Evolutionary conservation across 2,797 vertebrate species (phyloP), one percentile per base, ranked within the genome.

Genomic region (Acanthopagrus latus): DNA sequence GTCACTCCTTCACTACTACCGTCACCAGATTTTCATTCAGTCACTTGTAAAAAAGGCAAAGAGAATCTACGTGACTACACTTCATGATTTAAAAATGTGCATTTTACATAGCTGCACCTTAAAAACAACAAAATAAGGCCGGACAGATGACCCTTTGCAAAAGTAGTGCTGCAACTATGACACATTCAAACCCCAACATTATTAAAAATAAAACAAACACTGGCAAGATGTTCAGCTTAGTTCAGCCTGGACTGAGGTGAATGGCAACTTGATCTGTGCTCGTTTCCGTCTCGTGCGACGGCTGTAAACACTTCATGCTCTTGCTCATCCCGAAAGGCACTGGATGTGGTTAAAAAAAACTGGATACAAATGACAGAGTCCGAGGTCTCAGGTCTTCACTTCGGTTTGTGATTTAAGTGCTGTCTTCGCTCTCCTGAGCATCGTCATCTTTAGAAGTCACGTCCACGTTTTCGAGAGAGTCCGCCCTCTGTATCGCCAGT

Each of bases 401-500:
- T 5, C 0, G 18, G 2, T 38, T 38, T 54, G 29, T 0, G 11
- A 44, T 87, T 91, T 86, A 95, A 84, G 88, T 93, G 82, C 94
- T 93, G 80, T 94, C 92, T 47, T 95, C 94, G 11, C 84, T 81
- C 7, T 93, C 94, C 38, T 80, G 82, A 7, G 7, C 59, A 1
- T 96, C 81, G 46, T 65, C 29, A 33, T 33, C 33, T 29, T 89
- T 88, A 4, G 60, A 62, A 38, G 92, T 94, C 86, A 96, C 95
- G 0, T 96, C 94, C 59, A 96, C 77, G 14, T 96, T 95, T 76
- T 95, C 96, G 3, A 94, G 91, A 0, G 95, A 96, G 86, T 95
- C 94, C 1, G 87, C 92, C 1, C 88, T 91, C 90, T 97, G 96
- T 58, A 96, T 86, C 0, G 83, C 88, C 74, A 97, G 89, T 25